Conservation (phyloP, 2,113 vertebrate species). For the Phylloscopus trochilus region DNA sequence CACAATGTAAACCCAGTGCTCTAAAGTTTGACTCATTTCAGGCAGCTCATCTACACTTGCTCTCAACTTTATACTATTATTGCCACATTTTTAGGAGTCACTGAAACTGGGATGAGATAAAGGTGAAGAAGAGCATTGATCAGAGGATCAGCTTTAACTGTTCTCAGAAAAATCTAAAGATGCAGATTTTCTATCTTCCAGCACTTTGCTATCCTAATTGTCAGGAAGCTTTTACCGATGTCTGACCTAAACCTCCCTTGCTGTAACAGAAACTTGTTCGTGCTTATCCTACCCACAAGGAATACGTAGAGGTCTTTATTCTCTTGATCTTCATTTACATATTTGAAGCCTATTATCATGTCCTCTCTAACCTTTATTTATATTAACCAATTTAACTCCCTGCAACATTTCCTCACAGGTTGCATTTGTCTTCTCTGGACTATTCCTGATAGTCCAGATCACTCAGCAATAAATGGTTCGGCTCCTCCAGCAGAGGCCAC, state of each 20-base stretch:
- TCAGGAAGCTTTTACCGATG: background rate
- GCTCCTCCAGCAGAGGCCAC: background rate
- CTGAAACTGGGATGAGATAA: background rate
- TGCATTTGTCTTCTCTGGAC: background rate
- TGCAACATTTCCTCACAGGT: background rate
- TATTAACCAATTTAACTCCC: background rate
- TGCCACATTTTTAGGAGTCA: background rate
- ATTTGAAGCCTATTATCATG: background rate
- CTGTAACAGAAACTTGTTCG: background rate
- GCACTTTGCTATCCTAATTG: background rate
- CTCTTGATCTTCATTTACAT: background rate
- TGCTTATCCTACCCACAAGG: background rate
- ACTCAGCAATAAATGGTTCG: background rate
- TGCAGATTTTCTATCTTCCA: background rate
- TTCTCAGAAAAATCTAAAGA: background rate
- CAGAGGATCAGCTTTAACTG: background rate
- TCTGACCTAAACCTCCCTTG: background rate
- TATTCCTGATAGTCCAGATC: background rate
- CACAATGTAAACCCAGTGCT: background rate
- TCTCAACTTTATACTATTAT: background rate
- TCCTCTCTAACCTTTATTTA: background rate
- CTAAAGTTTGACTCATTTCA: background rate
- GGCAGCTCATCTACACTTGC: background rate
- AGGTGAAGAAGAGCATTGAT: background rate
- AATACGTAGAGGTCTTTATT: background rate